Conservation (phyloP, 2,797 vertebrate species). For the Darevskia mixta region DNA sequence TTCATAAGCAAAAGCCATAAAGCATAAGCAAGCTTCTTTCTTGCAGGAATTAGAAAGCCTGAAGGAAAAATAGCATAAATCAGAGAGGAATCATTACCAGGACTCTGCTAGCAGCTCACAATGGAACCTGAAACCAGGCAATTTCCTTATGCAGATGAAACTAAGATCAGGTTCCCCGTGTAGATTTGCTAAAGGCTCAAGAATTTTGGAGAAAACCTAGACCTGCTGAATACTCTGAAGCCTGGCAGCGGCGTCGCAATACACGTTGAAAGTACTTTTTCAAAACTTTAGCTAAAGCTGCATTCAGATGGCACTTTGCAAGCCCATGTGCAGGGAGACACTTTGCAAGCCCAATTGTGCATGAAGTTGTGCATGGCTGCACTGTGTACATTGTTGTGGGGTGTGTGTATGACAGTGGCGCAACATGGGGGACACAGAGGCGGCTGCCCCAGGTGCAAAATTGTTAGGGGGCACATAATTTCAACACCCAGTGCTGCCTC, state of each 20-base stretch:
- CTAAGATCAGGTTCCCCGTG: slow-evolving; percentile 42
- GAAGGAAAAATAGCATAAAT: slow-evolving; percentile 32
- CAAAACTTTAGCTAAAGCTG: neutral
- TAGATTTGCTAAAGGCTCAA: slow-evolving; percentile 37
- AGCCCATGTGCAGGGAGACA: no score
- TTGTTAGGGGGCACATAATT: no score
- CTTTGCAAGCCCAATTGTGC: no score
- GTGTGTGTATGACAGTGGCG: no score
- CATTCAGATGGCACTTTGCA: no score
- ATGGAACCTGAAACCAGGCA: slow-evolving; percentile 46
- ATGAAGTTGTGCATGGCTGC: no score
- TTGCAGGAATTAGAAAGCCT: slow-evolving; percentile 19
- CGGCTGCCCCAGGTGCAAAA: no score
- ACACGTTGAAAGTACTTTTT: slow-evolving; percentile 17
- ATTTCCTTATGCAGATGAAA: slow-evolving; percentile 51
- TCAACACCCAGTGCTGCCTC: no score
- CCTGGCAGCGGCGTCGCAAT: slow-evolving; percentile 36
- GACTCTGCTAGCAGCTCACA: slow-evolving; percentile 26
- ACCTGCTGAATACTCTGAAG: slow-evolving; percentile 49
- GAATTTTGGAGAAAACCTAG: slow-evolving; percentile 66
- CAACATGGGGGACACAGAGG: no score
- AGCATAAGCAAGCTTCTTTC: neutral
- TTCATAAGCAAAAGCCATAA: slow-evolving; percentile 31
- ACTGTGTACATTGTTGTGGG: no score
- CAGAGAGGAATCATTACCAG: slow-evolving; percentile 33